Evolutionary conservation across 2,888 invertebrate genomes (phyloP).

Genomic region (Parnassius orleans): DNA sequence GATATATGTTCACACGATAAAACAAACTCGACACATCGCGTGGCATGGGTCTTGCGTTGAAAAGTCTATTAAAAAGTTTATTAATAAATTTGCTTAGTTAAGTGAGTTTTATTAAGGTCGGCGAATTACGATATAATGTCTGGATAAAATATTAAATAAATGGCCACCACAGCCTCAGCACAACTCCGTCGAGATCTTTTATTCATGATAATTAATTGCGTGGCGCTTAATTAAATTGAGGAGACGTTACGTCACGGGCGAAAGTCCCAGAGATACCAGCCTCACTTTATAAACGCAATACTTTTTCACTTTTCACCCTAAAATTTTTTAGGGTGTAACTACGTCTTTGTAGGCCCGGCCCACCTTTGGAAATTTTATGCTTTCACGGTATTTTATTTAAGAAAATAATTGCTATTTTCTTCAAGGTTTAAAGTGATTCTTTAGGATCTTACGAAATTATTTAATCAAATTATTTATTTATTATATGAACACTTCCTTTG

Average conservation of each 20-base stretch:
- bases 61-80: not conserved
- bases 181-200: constrained; percentile 25
- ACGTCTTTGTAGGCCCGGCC: too few relatives aligned
- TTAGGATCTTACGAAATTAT: too few relatives aligned
- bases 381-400: too few relatives aligned
- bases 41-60: not conserved
- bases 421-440: too few relatives aligned
- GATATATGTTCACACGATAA: too few relatives aligned
- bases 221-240: constrained; percentile 26
- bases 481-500: too few relatives aligned
- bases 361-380: too few relatives aligned
- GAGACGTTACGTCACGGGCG: constrained; percentile 21
- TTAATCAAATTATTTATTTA: too few relatives aligned
- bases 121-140: not conserved
- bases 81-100: not conserved
- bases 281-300: constrained; percentile 7
- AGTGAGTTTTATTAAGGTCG: not conserved
- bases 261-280: constrained; percentile 12
- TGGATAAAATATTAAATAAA: constrained; percentile 4
- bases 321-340: too few relatives aligned
- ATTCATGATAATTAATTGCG: constrained; percentile 28
- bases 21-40: too few relatives aligned
- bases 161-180: constrained; percentile 17
- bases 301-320: not conserved
- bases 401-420: too few relatives aligned